Percentiles rank a stretch among this genome's conserved stretches.
phyloP scores from a whole-genome alignment of 2,888 invertebrate genomes.

The Criorhina ranunculi region DNA sequence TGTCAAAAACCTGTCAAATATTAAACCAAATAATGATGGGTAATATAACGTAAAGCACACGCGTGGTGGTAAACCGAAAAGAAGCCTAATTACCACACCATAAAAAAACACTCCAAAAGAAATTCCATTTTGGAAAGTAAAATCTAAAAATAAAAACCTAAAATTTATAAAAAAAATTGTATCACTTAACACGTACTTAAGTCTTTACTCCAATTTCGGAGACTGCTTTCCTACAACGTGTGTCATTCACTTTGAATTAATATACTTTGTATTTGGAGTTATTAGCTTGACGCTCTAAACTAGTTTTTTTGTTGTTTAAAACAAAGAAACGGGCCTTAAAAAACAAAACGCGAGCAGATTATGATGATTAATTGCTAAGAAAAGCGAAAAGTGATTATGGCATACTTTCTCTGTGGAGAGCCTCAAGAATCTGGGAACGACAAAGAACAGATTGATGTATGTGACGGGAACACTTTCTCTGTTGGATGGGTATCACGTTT shows the following conservation, averaged over 20 bases:
- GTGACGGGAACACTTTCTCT: slow-evolving; percentile 63
- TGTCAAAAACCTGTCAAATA: slow-evolving; percentile 60
- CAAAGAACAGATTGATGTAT: slow-evolving; percentile 46
- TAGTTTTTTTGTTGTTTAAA: slow-evolving; percentile 29
- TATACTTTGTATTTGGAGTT: slow-evolving; percentile 33
- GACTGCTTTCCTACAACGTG: slow-evolving; percentile 45
- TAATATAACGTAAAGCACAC: slow-evolving; percentile 28
- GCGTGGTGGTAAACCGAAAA: slow-evolving; percentile 28
- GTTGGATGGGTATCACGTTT: slow-evolving; percentile 39
- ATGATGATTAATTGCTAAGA: slow-evolving; percentile 58
- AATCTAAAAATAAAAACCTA: slow-evolving; percentile 21
- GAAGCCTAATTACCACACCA: slow-evolving; percentile 25
- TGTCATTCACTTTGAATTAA: slow-evolving; percentile 47
- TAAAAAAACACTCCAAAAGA: slow-evolving; percentile 43
- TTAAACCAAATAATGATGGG: slow-evolving; percentile 37
- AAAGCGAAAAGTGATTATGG: slow-evolving; percentile 70
- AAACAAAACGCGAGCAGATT: slow-evolving; percentile 23
- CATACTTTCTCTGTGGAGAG: slow-evolving; percentile 65
- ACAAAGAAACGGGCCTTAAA: slow-evolving; percentile 8
- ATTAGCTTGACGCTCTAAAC: slow-evolving; percentile 36
- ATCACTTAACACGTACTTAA: slow-evolving; percentile 57
- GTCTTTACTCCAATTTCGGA: slow-evolving; percentile 58
- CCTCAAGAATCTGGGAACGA: slow-evolving; percentile 50
- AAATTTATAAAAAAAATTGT: slow-evolving; percentile 10
- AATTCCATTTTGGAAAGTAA: slow-evolving; percentile 71